Evolutionary conservation across 2,113 vertebrate genomes (phyloP).

Genomic region (Periophthalmodon schlosseri): DNA sequence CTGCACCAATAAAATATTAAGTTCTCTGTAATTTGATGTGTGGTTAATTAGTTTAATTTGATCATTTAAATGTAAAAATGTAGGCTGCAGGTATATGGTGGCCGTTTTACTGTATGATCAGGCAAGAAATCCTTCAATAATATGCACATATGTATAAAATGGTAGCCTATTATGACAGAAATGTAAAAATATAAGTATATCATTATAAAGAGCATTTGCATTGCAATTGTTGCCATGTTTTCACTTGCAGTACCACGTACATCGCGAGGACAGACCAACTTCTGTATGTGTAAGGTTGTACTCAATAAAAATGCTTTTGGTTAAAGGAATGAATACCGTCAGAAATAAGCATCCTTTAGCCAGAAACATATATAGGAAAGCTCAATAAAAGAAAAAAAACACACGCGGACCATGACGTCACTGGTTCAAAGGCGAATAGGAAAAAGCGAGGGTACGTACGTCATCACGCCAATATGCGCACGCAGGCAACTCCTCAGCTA

Average conservation of each 20-base stretch:
- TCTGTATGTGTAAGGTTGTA: too few species aligned
- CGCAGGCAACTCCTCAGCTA: conserved; percentile 6
- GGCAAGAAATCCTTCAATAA: not conserved
- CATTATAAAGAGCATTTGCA: not conserved
- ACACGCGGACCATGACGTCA: not conserved
- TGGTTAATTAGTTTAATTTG: conserved; percentile 1
- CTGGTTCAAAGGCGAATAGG: conserved; percentile 38
- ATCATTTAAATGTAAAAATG: not conserved
- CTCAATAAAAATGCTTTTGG: too few species aligned
- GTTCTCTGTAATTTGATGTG: conserved; percentile 46
- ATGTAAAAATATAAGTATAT: not conserved
- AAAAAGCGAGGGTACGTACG: not conserved
- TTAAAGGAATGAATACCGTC: too few species aligned
- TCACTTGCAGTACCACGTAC: too few species aligned
- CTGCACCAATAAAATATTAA: conserved; percentile 73
- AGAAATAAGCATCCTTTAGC: too few species aligned
- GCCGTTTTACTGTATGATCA: not conserved
- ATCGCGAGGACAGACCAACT: too few species aligned
- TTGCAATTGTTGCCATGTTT: not conserved
- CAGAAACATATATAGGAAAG: too few species aligned
- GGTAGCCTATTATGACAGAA: not conserved
- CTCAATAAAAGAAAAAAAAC: too few species aligned
- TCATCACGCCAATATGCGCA: not conserved
- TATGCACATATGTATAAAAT: not conserved
- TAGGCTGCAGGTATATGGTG: not conserved